Percentiles rank a stretch among this genome's conserved stretches.
Evolutionary conservation across 2,113 vertebrate species (phyloP).

Genomic region (Dipodomys spectabilis): DNA sequence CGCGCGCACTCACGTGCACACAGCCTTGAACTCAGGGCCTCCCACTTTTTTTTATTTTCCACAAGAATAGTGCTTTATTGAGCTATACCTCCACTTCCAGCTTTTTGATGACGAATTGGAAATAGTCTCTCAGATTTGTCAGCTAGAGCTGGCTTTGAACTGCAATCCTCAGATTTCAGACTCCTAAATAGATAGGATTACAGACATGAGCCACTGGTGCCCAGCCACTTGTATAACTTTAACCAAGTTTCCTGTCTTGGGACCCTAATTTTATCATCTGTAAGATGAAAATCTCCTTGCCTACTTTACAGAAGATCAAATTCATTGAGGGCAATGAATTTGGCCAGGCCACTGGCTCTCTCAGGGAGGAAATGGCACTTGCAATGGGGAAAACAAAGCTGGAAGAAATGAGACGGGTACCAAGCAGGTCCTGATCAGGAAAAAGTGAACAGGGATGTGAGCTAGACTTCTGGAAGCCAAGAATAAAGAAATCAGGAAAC

Average conservation of each 20-base stretch:
- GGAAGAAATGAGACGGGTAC: not conserved
- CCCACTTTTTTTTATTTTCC: no score
- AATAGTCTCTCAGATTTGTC: no score
- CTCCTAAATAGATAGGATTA: no score
- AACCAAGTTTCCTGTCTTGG: not conserved
- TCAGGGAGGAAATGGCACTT: not conserved
- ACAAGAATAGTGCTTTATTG: no score
- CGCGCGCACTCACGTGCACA: no score
- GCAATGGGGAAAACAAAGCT: not conserved
- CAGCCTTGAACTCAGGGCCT: no score
- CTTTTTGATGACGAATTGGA: no score
- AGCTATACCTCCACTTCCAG: no score
- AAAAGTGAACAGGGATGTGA: not conserved
- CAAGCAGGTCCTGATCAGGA: not conserved
- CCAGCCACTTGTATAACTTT: not conserved
- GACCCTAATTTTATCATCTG: not conserved
- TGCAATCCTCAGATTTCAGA: no score
- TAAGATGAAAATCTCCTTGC: not conserved
- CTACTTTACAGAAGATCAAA: not conserved
- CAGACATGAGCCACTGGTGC: no score
- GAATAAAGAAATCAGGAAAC: conserved; percentile 1
- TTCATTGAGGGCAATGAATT: not conserved
- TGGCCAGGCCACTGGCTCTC: not conserved
- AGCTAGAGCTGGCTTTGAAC: no score
- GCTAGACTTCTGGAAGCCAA: not conserved